Conservation (phyloP, 2,797 vertebrate species). For the Bradypodion ventrale region DNA sequence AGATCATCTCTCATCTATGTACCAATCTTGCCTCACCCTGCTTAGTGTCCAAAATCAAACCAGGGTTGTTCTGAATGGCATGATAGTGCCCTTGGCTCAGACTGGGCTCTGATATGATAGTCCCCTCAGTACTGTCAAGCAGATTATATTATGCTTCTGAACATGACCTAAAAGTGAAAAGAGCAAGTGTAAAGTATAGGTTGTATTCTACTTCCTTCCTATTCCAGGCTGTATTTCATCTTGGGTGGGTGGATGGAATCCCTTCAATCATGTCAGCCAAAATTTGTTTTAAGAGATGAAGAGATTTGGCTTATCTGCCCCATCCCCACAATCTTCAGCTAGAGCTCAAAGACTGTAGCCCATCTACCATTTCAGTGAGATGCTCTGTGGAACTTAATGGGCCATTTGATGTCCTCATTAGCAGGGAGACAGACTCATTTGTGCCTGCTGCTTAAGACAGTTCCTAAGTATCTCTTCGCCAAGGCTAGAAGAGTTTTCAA, state of each 20-base stretch:
- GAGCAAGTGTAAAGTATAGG: background rate
- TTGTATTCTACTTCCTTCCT: background rate
- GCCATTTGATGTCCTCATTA: slow-evolving; percentile 45
- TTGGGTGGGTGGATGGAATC: background rate
- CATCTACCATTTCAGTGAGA: background rate
- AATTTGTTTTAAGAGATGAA: background rate
- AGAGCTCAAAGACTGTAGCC: background rate
- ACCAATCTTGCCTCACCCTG: background rate
- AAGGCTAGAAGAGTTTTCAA: slow-evolving; percentile 30
- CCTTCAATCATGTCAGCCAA: too few relatives aligned
- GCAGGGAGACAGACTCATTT: slow-evolving; percentile 36
- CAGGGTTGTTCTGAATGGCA: too few relatives aligned
- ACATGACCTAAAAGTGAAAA: background rate
- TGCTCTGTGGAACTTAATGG: slow-evolving; percentile 28
- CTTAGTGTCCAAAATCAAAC: too few relatives aligned
- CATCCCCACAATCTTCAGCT: background rate
- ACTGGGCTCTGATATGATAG: background rate
- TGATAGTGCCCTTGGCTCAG: too few relatives aligned
- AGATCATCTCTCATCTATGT: background rate
- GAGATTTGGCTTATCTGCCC: background rate
- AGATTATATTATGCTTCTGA: background rate
- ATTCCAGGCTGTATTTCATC: background rate
- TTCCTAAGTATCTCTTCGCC: slow-evolving; percentile 28
- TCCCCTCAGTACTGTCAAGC: background rate
- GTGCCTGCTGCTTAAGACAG: slow-evolving; percentile 38